Evolutionary conservation across 2,797 vertebrate genomes (phyloP).

Genomic region (Poecile montanus): DNA sequence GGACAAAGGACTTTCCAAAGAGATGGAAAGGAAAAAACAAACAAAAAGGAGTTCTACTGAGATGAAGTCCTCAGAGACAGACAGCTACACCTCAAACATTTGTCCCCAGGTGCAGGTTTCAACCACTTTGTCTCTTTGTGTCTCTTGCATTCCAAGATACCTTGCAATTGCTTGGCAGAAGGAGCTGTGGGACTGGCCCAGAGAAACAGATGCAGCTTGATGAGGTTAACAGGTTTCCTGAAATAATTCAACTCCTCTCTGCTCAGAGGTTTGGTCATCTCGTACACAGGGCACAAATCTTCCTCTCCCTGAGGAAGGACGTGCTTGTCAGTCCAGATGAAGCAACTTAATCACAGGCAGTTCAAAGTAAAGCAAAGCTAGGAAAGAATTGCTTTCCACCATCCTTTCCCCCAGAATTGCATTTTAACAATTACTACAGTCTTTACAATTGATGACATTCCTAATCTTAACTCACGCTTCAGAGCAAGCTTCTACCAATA

Average conservation of each 20-base stretch:
- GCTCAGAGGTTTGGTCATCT: neutral
- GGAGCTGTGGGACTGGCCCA: neutral
- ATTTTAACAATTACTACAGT: neutral
- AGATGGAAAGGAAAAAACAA: neutral
- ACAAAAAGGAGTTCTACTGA: neutral
- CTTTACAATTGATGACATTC: neutral
- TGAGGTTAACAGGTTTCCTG: neutral
- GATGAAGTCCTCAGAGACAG: neutral
- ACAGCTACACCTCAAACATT: neutral
- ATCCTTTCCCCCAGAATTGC: neutral
- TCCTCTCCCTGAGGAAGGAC: fast-evolving
- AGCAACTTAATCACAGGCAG: neutral
- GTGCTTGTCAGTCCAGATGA: fast-evolving
- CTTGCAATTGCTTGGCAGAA: neutral
- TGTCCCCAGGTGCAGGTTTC: neutral
- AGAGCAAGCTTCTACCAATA: neutral
- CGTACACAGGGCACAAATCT: fast-evolving
- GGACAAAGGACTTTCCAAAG: neutral
- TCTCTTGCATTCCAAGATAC: neutral
- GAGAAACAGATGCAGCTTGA: neutral
- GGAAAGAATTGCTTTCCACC: neutral
- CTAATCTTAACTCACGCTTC: neutral
- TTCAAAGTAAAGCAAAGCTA: neutral
- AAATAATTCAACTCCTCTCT: neutral
- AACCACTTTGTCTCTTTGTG: neutral